Evolutionary conservation across 2,888 invertebrate genomes (phyloP).

Genomic region (Apotomis betuletana): DNA sequence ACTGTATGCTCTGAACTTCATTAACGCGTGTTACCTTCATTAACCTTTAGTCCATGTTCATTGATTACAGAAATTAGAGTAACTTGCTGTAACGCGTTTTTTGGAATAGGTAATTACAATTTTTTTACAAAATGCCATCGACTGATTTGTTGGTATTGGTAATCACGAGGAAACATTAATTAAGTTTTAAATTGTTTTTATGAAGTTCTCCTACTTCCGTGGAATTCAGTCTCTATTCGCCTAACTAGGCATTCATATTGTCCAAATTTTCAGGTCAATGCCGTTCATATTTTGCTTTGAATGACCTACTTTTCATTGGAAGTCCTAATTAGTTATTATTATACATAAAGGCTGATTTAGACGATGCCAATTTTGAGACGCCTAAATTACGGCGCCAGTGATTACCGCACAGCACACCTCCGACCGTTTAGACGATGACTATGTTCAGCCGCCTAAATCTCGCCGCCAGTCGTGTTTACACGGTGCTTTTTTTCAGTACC

Average conservation of each 20-base stretch:
- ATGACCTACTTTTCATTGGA: slow-evolving; percentile 10
- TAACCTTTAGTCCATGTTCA: slow-evolving; percentile 10
- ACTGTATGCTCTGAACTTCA: slow-evolving; percentile 49
- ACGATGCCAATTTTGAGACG: no score
- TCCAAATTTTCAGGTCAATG: slow-evolving; percentile 26
- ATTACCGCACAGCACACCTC: no score
- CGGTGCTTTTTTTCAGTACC: no score
- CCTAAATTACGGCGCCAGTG: no score
- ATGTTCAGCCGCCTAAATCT: no score
- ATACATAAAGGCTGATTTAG: no score
- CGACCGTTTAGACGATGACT: no score
- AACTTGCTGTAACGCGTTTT: not conserved
- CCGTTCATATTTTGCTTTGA: slow-evolving; percentile 21
- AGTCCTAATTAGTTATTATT: slow-evolving; percentile 34
- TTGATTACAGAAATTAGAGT: not conserved
- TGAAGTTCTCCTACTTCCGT: not conserved
- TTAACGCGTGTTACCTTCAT: slow-evolving; percentile 24
- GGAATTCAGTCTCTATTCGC: not conserved
- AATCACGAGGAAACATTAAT: no score
- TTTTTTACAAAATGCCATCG: no score
- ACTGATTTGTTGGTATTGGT: no score
- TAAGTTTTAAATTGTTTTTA: not conserved
- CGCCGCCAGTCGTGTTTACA: no score
- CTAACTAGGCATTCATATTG: not conserved
- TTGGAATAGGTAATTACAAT: no score